A percentile compares a stretch with the other conserved stretches of the same genome.
Conservation (phyloP, 2,113 vertebrate genomes). For the Pipa parva region DNA sequence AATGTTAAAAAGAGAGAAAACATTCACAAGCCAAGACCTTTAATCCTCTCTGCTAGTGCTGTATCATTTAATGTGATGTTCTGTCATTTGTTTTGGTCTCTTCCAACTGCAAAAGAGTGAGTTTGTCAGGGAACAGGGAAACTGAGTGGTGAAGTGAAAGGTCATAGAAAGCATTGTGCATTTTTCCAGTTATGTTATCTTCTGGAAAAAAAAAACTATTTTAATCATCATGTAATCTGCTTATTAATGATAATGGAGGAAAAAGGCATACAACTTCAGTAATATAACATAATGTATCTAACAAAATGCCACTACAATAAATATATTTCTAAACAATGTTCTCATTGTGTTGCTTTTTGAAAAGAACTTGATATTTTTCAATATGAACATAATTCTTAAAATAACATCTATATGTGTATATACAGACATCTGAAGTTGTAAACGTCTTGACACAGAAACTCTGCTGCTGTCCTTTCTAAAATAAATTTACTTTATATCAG, state of each 20-base stretch:
- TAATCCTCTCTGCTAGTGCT: slow-evolving; percentile 3
- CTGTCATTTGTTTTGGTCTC: background rate
- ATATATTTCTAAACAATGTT: slow-evolving; percentile 63
- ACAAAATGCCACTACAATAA: slow-evolving; percentile 60
- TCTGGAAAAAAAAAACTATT: slow-evolving; percentile 26
- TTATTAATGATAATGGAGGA: slow-evolving; percentile 46
- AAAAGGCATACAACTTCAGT: slow-evolving; percentile 49
- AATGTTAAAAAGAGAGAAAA: slow-evolving; percentile 55
- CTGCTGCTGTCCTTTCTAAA: too few species aligned
- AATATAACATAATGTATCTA: slow-evolving; percentile 53
- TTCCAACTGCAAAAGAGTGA: slow-evolving; percentile 51
- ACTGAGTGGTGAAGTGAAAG: slow-evolving; percentile 56
- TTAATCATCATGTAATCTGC: slow-evolving; percentile 48
- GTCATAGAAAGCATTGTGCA: slow-evolving; percentile 49
- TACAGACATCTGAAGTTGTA: too few species aligned
- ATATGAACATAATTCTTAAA: too few species aligned
- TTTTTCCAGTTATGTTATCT: slow-evolving; percentile 38
- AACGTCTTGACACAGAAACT: too few species aligned
- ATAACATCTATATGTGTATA: too few species aligned
- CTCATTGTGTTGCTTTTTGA: too few species aligned
- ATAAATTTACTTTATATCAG: too few species aligned
- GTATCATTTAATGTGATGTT: background rate
- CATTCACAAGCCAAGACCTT: slow-evolving; percentile 53
- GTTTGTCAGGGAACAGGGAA: slow-evolving; percentile 62
- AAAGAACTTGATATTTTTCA: too few species aligned